These are phyloP conservation scores for Stenchaetothrips biformis DNA, from an alignment of 2,888 invertebrate species.

Conservation along the genomic window DNA sequence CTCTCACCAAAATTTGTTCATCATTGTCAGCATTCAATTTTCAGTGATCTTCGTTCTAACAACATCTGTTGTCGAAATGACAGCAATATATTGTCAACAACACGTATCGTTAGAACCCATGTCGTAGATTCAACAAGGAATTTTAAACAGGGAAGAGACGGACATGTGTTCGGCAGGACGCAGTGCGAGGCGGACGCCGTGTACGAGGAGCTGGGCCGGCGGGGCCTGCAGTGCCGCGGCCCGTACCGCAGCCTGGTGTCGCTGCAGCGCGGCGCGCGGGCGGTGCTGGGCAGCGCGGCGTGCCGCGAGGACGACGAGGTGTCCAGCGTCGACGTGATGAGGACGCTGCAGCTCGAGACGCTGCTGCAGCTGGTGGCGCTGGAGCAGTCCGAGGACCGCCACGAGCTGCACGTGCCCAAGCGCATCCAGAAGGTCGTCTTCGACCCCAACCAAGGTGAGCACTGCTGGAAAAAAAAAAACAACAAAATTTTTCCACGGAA, in stretches of 20 bases:
- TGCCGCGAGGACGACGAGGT: too few relatives aligned
- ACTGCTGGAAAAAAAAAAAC: too few relatives aligned
- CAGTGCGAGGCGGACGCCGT: neutral
- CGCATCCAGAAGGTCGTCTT: conserved; percentile 4
- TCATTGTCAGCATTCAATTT: too few relatives aligned
- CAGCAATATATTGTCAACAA: too few relatives aligned
- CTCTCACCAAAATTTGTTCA: too few relatives aligned
- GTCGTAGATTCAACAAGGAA: too few relatives aligned
- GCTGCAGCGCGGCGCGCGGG: neutral
- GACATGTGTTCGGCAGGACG: too few relatives aligned
- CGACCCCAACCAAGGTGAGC: neutral
- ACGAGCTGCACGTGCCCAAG: neutral
- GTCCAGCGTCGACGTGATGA: neutral
- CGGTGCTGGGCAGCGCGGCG: neutral
- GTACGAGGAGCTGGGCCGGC: conserved; percentile 13
- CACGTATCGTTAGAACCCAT: too few relatives aligned
- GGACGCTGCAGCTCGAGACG: neutral
- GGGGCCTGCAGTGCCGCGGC: neutral
- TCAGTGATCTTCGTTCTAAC: too few relatives aligned
- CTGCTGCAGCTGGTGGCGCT: neutral
- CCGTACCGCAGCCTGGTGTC: neutral
- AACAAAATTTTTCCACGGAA: too few relatives aligned
- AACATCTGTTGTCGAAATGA: too few relatives aligned
- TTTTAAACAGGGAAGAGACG: too few relatives aligned
- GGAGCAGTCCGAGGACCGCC: neutral